Percentiles rank a stretch among this genome's conserved stretches.
These are phyloP conservation scores for Aphis gossypii DNA, from an alignment of 1,140 invertebrate genomes.

Conservation along the genomic window DNA sequence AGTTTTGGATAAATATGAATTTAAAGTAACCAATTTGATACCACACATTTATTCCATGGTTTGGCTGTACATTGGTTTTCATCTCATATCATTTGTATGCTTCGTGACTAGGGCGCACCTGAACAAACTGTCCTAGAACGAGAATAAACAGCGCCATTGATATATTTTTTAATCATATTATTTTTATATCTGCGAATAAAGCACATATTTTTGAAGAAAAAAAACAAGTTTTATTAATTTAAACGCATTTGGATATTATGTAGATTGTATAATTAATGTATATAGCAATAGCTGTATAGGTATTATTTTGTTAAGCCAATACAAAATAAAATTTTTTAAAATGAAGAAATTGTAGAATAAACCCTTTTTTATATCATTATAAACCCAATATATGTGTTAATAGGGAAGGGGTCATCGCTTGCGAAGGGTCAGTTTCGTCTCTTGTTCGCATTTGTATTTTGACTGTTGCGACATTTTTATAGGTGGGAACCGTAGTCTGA, in stretches of 20 bases:
- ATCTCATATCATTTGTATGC: not conserved
- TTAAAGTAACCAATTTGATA: conserved; percentile 71
- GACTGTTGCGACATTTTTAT: conserved; percentile 57
- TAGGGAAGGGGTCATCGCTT: conserved; percentile 3
- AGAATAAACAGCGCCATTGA: not conserved
- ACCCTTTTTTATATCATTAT: not conserved
- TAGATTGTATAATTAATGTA: not conserved
- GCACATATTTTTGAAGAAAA: not conserved
- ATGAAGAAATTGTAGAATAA: not conserved
- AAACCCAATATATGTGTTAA: not conserved
- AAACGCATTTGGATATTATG: not conserved
- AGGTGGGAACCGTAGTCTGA: conserved; percentile 53
- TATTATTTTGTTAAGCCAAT: not conserved
- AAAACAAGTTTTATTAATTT: not conserved
- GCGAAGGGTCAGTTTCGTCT: conserved; percentile 44
- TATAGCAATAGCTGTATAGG: not conserved
- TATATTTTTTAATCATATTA: not conserved
- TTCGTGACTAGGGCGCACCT: conserved; percentile 23
- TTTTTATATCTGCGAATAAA: not conserved
- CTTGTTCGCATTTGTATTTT: conserved; percentile 28
- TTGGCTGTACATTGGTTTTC: conserved; percentile 34
- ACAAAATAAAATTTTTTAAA: not conserved
- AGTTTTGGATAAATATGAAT: conserved; percentile 77
- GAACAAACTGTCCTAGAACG: conserved; percentile 19
- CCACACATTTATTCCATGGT: conserved; percentile 67